Percentiles rank a stretch among this genome's conserved stretches.
Evolutionary conservation across 2,113 vertebrate species (phyloP).

Genomic region (Hirundichthys speculiger): DNA sequence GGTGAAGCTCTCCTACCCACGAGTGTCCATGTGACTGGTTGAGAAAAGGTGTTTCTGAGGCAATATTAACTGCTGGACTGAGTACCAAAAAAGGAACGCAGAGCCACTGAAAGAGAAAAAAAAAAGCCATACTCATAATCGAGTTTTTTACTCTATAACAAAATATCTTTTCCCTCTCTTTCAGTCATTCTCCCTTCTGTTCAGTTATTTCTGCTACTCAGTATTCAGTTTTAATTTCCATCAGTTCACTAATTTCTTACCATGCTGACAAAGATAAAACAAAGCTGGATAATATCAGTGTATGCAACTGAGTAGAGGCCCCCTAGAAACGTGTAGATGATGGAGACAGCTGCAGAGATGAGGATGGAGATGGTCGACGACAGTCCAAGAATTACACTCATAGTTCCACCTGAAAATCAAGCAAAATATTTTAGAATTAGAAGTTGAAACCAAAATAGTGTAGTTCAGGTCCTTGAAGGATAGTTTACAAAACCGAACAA

Average conservation of each 20-base stretch:
- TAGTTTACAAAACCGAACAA: no score
- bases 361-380: conserved; percentile 73
- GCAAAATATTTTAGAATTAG: neutral
- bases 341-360: conserved; percentile 78
- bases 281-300: conserved; percentile 83
- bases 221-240: neutral
- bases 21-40: conserved; percentile 41
- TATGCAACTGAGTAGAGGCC: conserved; percentile 86
- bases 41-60: conserved; percentile 52
- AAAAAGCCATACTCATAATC: neutral
- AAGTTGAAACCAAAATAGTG: neutral
- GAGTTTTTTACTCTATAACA: neutral
- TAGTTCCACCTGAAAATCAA: conserved; percentile 77
- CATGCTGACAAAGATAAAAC: conserved; percentile 81
- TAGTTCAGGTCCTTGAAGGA: no score
- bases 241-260: conserved; percentile 65
- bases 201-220: neutral
- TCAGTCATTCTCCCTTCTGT: neutral
- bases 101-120: conserved; percentile 68
- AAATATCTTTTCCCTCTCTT: neutral
- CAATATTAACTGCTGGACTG: conserved; percentile 72
- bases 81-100: conserved; percentile 80
- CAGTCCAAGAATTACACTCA: conserved; percentile 80
- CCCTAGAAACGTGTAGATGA: conserved; percentile 79
- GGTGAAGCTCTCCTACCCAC: conserved; percentile 50